Percentiles rank a stretch among this genome's conserved stretches.
These are phyloP conservation scores for Micrastur ruficollis DNA, from an alignment of 2,797 vertebrate genomes.

Conservation along the genomic window DNA sequence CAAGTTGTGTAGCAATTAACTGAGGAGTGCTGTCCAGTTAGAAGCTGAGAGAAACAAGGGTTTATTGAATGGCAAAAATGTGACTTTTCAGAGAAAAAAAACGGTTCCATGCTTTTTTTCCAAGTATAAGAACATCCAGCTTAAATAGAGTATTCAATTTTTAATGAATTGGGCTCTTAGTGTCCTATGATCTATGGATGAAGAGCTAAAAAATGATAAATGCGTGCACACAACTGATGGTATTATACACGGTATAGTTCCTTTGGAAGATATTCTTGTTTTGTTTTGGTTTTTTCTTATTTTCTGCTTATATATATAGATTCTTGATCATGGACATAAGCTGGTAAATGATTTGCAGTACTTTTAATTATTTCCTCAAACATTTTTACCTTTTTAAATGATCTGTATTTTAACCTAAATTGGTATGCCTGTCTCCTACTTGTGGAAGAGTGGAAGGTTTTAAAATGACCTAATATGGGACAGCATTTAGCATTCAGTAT, in stretches of 20 bases:
- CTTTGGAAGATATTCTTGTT: neutral
- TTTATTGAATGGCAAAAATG: slow-evolving; percentile 51
- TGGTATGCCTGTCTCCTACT: slow-evolving; percentile 17
- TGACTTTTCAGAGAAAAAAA: slow-evolving; percentile 16
- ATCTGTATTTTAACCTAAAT: slow-evolving; percentile 40
- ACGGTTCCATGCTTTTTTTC: neutral
- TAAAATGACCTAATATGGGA: slow-evolving; percentile 12
- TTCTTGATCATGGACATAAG: neutral
- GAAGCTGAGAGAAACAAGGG: slow-evolving; percentile 23
- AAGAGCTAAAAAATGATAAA: slow-evolving; percentile 55
- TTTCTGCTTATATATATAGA: neutral
- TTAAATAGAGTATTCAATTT: slow-evolving; percentile 69
- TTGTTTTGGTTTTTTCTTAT: neutral
- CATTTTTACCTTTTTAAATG: slow-evolving; percentile 45
- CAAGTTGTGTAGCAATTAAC: slow-evolving; percentile 10
- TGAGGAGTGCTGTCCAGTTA: slow-evolving; percentile 17
- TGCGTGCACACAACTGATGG: neutral
- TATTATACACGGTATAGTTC: neutral
- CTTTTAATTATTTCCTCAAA: slow-evolving; percentile 21
- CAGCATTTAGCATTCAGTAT: slow-evolving; percentile 53
- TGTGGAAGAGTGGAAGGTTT: slow-evolving; percentile 16
- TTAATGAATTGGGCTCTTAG: slow-evolving; percentile 65
- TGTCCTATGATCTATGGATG: slow-evolving; percentile 56
- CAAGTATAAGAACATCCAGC: slow-evolving; percentile 37
- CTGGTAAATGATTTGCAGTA: slow-evolving; percentile 34